Conservation (phyloP, 2,888 invertebrate species). For the Hydriomena furcata region DNA sequence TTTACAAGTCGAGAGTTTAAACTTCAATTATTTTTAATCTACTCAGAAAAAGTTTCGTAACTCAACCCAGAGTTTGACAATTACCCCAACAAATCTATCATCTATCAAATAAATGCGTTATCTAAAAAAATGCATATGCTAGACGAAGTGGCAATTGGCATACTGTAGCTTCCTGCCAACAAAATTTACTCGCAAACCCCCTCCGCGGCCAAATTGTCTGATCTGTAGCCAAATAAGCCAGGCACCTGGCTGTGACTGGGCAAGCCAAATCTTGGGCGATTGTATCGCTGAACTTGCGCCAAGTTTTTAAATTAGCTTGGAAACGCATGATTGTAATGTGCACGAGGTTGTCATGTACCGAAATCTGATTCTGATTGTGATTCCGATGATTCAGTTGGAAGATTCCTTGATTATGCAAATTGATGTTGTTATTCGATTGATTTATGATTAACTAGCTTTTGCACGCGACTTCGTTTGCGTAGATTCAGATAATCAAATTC, state of each 20-base stretch:
- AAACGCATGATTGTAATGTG: slow-evolving; percentile 7
- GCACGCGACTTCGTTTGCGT: no score
- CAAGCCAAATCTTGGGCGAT: slow-evolving; percentile 47
- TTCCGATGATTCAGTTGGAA: no score
- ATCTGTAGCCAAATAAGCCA: slow-evolving; percentile 53
- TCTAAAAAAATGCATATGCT: slow-evolving; percentile 17
- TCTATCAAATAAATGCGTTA: not conserved
- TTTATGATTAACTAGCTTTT: no score
- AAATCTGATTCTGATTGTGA: no score
- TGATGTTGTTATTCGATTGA: no score
- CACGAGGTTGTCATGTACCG: not conserved
- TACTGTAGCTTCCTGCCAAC: slow-evolving; percentile 43
- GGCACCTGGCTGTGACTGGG: slow-evolving; percentile 55
- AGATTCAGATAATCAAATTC: no score
- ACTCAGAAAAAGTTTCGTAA: no score
- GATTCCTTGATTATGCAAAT: no score
- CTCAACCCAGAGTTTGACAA: not conserved
- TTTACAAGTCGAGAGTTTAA: no score
- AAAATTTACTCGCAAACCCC: slow-evolving; percentile 40
- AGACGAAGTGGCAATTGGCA: slow-evolving; percentile 5
- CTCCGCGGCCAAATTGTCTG: slow-evolving; percentile 54
- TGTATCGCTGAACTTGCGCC: slow-evolving; percentile 45
- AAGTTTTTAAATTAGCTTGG: slow-evolving; percentile 59
- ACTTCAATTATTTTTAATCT: no score
- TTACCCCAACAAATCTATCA: not conserved